Conservation (phyloP, 2,888 invertebrate species). For the Trissoscelio sp. region DNA sequence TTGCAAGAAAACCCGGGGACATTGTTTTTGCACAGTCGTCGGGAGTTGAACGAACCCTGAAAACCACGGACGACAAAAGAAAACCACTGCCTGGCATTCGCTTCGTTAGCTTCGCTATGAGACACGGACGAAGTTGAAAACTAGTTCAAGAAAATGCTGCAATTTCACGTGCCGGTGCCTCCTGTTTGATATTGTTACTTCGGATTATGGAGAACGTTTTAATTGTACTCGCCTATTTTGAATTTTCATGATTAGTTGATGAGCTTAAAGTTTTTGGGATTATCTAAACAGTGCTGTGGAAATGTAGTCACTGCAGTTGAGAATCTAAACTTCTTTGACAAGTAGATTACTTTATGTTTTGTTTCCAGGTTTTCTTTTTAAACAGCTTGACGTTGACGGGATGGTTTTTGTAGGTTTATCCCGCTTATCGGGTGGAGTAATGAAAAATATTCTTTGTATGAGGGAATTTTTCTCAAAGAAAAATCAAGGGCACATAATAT, state of each 20-base stretch:
- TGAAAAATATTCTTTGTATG: no score
- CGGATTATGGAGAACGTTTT: conserved; percentile 19
- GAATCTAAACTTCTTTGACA: no score
- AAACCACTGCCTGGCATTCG: conserved; percentile 42
- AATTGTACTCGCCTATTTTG: conserved; percentile 29
- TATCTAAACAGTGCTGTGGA: not conserved
- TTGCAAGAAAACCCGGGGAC: conserved; percentile 26
- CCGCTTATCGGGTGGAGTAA: no score
- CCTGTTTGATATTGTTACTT: conserved; percentile 32
- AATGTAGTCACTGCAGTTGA: not conserved
- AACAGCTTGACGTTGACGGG: no score
- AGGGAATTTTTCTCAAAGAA: no score
- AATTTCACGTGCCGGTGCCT: conserved; percentile 37
- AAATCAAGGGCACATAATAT: no score
- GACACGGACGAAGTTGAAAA: conserved; percentile 39
- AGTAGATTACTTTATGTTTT: no score
- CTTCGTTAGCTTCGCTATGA: conserved; percentile 50
- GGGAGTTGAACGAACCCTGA: conserved; percentile 51
- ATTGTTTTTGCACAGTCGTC: conserved; percentile 44
- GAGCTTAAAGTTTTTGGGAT: conserved; percentile 11
- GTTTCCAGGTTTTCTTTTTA: no score
- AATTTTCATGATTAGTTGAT: conserved; percentile 42
- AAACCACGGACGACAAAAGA: conserved; percentile 38
- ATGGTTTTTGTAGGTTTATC: no score
- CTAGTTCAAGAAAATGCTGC: conserved; percentile 52